phyloP scores from a whole-genome alignment of 2,888 invertebrate genomes.

The Pemphredon lugubris region DNA sequence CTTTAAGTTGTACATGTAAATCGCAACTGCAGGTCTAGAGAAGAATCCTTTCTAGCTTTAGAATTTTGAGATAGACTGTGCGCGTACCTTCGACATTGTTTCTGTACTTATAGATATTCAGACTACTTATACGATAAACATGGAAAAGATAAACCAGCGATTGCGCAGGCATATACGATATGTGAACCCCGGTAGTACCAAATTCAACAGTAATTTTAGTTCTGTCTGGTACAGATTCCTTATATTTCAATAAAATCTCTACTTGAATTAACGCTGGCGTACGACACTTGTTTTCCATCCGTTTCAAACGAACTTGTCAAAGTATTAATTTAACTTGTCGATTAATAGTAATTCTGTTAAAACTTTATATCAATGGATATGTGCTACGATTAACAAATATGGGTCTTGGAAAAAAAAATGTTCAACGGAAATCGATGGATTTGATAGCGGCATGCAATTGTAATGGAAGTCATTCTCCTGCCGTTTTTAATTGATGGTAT shows the following conservation, averaged over 20 bases:
- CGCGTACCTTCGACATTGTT: constrained; percentile 79
- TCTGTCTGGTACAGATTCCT: constrained; percentile 82
- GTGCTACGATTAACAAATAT: too few species aligned
- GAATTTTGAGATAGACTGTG: constrained; percentile 78
- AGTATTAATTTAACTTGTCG: not conserved
- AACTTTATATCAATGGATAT: too few species aligned
- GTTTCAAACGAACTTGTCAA: too few species aligned
- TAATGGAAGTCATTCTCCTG: too few species aligned
- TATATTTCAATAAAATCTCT: constrained; percentile 81
- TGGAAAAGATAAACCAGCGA: constrained; percentile 68
- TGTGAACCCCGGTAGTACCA: constrained; percentile 81
- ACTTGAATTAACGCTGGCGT: constrained; percentile 71
- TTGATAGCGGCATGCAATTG: too few species aligned
- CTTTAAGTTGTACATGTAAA: constrained; percentile 72
- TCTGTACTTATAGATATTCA: constrained; percentile 79
- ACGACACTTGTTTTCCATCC: constrained; percentile 44
- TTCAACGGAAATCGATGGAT: too few species aligned
- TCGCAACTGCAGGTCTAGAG: constrained; percentile 59
- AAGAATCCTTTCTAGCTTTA: constrained; percentile 75
- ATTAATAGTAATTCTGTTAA: not conserved
- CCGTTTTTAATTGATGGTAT: too few species aligned
- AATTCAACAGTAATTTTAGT: constrained; percentile 81
- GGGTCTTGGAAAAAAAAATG: too few species aligned
- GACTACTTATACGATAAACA: constrained; percentile 73
- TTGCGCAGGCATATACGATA: constrained; percentile 77